Base-by-base conservation (phyloP, 2,113 vertebrate species). In the Formicarius rufipectus region DNA sequence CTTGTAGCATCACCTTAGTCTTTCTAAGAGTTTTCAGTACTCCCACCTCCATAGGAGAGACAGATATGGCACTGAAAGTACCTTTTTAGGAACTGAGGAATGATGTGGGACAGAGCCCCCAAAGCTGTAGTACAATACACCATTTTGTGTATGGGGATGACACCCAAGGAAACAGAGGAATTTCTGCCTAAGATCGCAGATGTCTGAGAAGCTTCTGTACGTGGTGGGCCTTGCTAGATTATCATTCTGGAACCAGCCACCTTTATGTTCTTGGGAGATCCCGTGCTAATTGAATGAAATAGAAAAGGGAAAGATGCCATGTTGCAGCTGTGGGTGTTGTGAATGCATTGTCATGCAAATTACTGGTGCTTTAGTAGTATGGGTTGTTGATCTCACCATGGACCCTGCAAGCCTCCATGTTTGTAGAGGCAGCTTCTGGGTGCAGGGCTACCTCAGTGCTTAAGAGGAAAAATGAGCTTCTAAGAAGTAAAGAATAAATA, bases 331-430 rank as follows among this genome's bases (percentile, higher is more conserved):
- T 2, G 3, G 17, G 9, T 76, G 59, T 30, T 15, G 28, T 55
- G 53, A 33, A 1, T 8, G 39, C 0, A 0, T 31, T 63, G 9
- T 35, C 27, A 66, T 35, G 45, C 0, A 0, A 37, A 22, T 28
- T 44, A 22, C 40, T 18, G 27, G 31, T 1, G 1, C 21, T 50
- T 56, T 39, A 14, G 27, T 40, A 40, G 31, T 2, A 5, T 0
- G 1, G 10, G 11, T 47, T 69, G 14, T 27, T 56, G 44, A 27
- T 68, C 37, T 31, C 33, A 2, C 10, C 1, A 0, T 6, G 52
- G 62, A 66, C 28, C 16, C 71, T 37, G 79, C 33, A 83, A 49
- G n/a, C 21, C 24, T 74, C 14, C 0, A 0, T 11, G 17, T 24
- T 35, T 31, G 56, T 15, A 35, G 12, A 39, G 15, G 22, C 56